These are phyloP conservation scores for Timema podura DNA, from an alignment of 2,888 invertebrate genomes.

Conservation along the genomic window DNA sequence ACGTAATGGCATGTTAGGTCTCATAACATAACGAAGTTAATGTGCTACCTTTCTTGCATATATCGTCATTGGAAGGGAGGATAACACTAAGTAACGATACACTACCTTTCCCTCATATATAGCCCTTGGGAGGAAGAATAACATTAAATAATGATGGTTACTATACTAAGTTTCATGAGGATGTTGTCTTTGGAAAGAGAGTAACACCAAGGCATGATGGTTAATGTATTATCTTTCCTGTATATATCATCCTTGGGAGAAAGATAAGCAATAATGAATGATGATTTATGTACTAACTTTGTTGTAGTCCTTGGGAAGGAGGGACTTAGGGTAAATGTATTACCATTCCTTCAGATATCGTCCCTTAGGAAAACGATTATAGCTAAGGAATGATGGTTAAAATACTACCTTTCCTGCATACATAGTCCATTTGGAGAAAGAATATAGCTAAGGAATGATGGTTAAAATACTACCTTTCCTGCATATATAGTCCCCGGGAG, in stretches of 20 bases:
- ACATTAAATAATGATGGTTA: too few relatives aligned
- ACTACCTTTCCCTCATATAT: not conserved
- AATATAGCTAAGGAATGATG: not conserved
- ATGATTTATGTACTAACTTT: too few relatives aligned
- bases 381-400: not conserved
- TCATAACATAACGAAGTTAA: too few relatives aligned
- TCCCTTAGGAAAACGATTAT: not conserved
- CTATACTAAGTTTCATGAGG: not conserved
- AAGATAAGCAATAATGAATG: too few relatives aligned
- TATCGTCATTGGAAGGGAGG: not conserved
- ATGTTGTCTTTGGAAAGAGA: not conserved
- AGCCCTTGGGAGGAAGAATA: not conserved
- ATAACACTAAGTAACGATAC: too few relatives aligned
- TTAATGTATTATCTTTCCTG: too few relatives aligned
- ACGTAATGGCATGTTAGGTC: too few relatives aligned
- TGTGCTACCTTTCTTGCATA: not conserved
- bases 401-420: conserved; percentile 1
- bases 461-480: conserved; percentile 75
- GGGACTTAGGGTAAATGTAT: not conserved
- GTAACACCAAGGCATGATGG: too few relatives aligned
- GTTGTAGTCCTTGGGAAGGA: too few relatives aligned
- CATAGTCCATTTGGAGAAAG: not conserved
- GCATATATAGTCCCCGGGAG: conserved; percentile 98
- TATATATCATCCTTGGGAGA: too few relatives aligned
- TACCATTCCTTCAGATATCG: not conserved